A percentile compares a stretch with the other conserved stretches of the same genome.
Evolutionary conservation across 2,113 vertebrate genomes (phyloP).

Genomic region (Nycticorax nycticorax): DNA sequence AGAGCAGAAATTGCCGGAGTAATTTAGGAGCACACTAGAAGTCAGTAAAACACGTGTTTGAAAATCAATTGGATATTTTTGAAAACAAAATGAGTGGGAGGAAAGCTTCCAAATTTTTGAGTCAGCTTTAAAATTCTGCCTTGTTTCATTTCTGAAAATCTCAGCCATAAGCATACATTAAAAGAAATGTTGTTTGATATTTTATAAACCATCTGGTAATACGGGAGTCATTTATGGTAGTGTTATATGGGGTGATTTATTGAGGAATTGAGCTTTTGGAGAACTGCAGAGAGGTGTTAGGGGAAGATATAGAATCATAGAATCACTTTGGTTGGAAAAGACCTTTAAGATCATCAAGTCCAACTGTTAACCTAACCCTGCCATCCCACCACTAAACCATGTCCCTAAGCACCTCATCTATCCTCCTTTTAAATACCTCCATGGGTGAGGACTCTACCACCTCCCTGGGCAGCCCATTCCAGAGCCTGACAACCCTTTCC

Average conservation of each 20-base stretch:
- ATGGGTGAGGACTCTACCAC: too few species aligned
- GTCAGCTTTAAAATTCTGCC: not conserved
- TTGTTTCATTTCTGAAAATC: not conserved
- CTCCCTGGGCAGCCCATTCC: too few species aligned
- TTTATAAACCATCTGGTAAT: not conserved
- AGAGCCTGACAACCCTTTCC: too few species aligned
- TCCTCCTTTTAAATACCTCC: too few species aligned
- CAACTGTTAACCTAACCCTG: too few species aligned
- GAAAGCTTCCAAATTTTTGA: not conserved
- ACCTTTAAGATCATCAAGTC: too few species aligned
- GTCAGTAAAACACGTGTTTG: not conserved
- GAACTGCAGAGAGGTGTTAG: not conserved
- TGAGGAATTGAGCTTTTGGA: not conserved
- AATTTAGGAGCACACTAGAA: not conserved
- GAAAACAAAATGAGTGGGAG: not conserved
- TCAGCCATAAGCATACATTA: not conserved
- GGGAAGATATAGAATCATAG: not conserved
- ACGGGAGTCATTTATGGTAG: rapidly evolving
- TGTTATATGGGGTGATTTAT: not conserved
- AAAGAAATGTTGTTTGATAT: not conserved
- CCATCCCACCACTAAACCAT: too few species aligned
- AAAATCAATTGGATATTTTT: not conserved
- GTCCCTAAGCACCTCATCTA: too few species aligned
- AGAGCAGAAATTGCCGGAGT: not conserved
- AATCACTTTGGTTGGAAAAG: too few species aligned